Evolutionary conservation across 2,797 vertebrate species (phyloP).

Genomic region (Furcifer pardalis): DNA sequence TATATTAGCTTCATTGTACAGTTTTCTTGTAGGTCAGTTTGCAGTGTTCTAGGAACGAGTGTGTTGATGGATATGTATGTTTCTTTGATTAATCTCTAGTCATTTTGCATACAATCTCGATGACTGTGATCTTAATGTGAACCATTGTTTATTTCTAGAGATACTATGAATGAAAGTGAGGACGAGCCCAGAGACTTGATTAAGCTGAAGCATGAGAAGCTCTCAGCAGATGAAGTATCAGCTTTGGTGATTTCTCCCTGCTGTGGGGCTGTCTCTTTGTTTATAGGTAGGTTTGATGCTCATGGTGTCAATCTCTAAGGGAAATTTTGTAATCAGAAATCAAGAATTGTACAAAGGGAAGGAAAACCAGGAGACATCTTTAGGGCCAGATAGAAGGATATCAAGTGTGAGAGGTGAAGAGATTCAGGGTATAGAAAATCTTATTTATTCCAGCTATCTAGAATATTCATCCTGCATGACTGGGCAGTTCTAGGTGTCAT

Average conservation of each 20-base stretch:
- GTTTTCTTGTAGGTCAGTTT: too few species aligned
- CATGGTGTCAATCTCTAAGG: not conserved
- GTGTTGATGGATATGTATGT: not conserved
- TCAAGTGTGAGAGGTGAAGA: not conserved
- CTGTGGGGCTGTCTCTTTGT: constrained; percentile 90
- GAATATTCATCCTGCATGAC: too few species aligned
- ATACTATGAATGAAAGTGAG: constrained; percentile 68
- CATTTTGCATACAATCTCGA: not conserved
- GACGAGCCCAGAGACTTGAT: constrained; percentile 78
- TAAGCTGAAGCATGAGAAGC: constrained; percentile 80
- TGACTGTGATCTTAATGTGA: constrained; percentile 14
- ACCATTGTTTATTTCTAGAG: constrained; percentile 43
- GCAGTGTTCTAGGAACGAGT: not conserved
- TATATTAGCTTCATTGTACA: too few species aligned
- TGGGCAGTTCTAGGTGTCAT: too few species aligned
- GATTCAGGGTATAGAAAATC: too few species aligned
- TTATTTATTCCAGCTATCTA: too few species aligned
- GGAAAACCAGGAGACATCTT: too few species aligned
- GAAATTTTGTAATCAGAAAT: not conserved
- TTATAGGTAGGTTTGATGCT: constrained; percentile 83
- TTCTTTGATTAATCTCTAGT: constrained; percentile 10
- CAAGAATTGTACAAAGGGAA: too few species aligned
- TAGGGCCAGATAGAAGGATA: not conserved
- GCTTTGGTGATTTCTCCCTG: constrained; percentile 79
- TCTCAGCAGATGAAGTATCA: constrained; percentile 83